phyloP scores from a whole-genome alignment of 1,140 invertebrate genomes.

The Drosophila repletoides region DNA sequence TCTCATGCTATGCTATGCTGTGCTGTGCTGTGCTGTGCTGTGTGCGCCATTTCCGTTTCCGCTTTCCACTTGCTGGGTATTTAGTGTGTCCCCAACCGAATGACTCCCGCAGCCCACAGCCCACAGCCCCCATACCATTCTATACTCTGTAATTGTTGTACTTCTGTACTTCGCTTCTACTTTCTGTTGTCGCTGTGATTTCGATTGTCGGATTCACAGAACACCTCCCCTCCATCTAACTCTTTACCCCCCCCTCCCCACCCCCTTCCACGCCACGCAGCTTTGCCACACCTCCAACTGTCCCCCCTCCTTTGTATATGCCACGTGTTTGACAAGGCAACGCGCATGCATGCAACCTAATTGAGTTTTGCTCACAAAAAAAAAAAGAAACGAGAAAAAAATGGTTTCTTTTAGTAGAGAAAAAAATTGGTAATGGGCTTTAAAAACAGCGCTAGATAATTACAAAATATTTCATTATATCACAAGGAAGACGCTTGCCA shows the following conservation, averaged over 20 bases:
- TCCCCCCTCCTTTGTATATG: slow-evolving; percentile 11
- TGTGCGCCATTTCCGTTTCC: slow-evolving; percentile 78
- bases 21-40: slow-evolving; percentile 26
- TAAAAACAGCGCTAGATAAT: slow-evolving; percentile 19
- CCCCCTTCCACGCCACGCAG: not conserved
- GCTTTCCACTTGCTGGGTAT: slow-evolving; percentile 77
- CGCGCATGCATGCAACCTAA: slow-evolving; percentile 72
- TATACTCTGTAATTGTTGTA: slow-evolving; percentile 67
- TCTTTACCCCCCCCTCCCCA: not conserved
- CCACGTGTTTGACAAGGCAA: slow-evolving; percentile 71
- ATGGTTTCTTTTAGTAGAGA: too few relatives aligned
- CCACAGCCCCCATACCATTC: not conserved
- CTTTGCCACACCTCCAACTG: not conserved
- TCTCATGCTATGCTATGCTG: not conserved
- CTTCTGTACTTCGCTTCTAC: slow-evolving; percentile 62
- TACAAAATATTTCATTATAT: slow-evolving; percentile 30
- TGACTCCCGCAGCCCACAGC: not conserved
- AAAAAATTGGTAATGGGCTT: slow-evolving; percentile 28
- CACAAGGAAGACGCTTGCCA: slow-evolving; percentile 31
- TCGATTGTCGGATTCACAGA: slow-evolving; percentile 41
- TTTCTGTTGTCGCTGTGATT: slow-evolving; percentile 78
- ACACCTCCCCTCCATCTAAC: slow-evolving; percentile 2
- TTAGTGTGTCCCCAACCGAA: slow-evolving; percentile 48
- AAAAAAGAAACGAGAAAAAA: not conserved
- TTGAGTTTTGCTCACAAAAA: slow-evolving; percentile 56